phyloP scores from a whole-genome alignment of 2,113 vertebrate species.

The Poecilia latipinna region DNA sequence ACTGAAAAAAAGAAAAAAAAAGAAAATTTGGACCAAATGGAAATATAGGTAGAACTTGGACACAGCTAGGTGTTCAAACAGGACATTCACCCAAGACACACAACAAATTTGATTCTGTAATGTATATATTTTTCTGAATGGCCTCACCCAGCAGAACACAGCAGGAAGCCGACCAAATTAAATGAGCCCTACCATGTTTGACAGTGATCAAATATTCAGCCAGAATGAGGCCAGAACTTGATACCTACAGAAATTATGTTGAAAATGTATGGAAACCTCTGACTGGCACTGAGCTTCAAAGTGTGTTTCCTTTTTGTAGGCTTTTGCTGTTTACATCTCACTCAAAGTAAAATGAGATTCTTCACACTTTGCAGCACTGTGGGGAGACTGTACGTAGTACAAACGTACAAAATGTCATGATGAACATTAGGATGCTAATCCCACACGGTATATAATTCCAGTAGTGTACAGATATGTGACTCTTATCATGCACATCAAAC shows the following conservation, averaged over 20 bases:
- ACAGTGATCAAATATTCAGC: not conserved
- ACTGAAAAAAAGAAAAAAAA: too few species aligned
- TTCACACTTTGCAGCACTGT: not conserved
- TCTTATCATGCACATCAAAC: slow-evolving; percentile 14
- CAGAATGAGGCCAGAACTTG: not conserved
- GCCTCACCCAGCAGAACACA: not conserved
- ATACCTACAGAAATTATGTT: not conserved
- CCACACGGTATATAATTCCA: slow-evolving; percentile 21
- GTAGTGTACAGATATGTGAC: slow-evolving; percentile 37
- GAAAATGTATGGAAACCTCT: not conserved
- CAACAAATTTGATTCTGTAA: too few species aligned
- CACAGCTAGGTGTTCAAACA: too few species aligned
- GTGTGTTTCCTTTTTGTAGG: not conserved
- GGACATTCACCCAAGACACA: too few species aligned
- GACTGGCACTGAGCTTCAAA: not conserved
- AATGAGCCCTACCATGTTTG: not conserved
- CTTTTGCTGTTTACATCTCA: slow-evolving; percentile 17
- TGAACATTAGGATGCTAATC: slow-evolving; percentile 2
- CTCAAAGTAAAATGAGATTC: not conserved
- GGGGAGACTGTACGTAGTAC: not conserved
- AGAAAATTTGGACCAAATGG: too few species aligned
- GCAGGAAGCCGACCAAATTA: not conserved
- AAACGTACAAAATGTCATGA: not conserved
- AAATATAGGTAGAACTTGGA: too few species aligned
- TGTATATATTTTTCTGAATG: too few species aligned